phyloP scores from a whole-genome alignment of 2,797 vertebrate species.

The Danio tinwini region DNA sequence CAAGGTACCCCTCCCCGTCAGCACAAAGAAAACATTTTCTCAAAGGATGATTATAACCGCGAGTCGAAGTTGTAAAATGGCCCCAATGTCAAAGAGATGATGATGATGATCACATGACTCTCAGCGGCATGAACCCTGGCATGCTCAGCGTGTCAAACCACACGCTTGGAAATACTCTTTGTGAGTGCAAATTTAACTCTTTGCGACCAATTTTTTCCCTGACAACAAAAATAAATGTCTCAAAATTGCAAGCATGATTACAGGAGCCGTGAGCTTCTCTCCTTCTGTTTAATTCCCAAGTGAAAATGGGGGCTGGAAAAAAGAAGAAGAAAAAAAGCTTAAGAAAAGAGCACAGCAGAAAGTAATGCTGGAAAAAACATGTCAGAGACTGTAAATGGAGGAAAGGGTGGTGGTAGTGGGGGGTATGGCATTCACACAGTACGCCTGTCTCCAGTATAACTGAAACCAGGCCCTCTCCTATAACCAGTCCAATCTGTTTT shows the following conservation, averaged over 20 bases:
- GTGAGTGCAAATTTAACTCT: conserved; percentile 27
- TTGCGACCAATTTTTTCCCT: conserved; percentile 29
- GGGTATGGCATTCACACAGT: conserved; percentile 84
- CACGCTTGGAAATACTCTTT: conserved; percentile 35
- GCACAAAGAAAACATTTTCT: conserved; percentile 54
- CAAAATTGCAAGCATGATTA: conserved; percentile 55
- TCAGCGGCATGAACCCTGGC: conserved; percentile 15
- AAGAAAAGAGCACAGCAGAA: conserved; percentile 55
- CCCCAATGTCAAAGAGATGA: conserved; percentile 42
- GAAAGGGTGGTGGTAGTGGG: conserved; percentile 65
- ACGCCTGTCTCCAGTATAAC: conserved; percentile 93
- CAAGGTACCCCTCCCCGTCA: conserved; percentile 50
- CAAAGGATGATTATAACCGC: conserved; percentile 43
- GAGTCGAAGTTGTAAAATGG: conserved; percentile 33
- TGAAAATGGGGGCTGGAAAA: conserved; percentile 38
- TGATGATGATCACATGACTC: conserved; percentile 35
- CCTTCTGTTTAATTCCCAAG: conserved; percentile 62
- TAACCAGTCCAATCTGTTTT: conserved; percentile 83
- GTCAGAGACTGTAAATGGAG: conserved; percentile 69
- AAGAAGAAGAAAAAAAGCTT: conserved; percentile 40
- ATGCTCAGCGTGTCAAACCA: conserved; percentile 36
- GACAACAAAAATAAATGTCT: conserved; percentile 47
- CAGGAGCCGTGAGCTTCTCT: conserved; percentile 37
- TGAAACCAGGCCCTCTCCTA: conserved; percentile 91
- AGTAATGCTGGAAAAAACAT: conserved; percentile 69